Conservation (phyloP, 2,113 vertebrate genomes). For the Nanorana parkeri region DNA sequence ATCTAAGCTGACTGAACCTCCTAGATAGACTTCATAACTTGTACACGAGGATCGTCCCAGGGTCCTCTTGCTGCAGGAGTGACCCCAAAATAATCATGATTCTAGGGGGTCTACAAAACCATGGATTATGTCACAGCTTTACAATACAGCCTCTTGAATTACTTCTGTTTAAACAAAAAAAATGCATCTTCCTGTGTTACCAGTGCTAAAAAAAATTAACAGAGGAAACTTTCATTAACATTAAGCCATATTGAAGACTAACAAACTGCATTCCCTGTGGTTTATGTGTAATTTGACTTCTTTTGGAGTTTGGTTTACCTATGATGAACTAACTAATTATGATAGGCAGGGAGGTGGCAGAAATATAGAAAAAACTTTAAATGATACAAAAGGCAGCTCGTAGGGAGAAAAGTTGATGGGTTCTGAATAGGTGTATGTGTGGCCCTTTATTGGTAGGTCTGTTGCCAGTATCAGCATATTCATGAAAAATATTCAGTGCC, state of each 20-base stretch:
- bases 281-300: not conserved
- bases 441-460: not conserved
- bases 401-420: not conserved
- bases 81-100: not conserved
- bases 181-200: not conserved
- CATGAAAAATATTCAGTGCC: not conserved
- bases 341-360: not conserved
- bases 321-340: not conserved
- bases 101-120: not conserved
- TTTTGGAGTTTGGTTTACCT: not conserved
- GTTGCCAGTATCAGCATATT: not conserved
- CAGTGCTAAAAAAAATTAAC: not conserved
- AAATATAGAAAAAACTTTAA: not conserved
- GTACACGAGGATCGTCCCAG: not conserved
- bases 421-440: not conserved
- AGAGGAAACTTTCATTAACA: not conserved
- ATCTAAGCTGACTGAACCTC: not conserved
- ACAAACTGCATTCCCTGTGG: slow-evolving; percentile 12
- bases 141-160: slow-evolving; percentile 14
- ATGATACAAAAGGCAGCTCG: not conserved
- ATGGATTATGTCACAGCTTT: slow-evolving; percentile 30
- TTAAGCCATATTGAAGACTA: slow-evolving; percentile 45
- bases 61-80: not conserved
- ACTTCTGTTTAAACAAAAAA: slow-evolving; percentile 18
- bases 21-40: not conserved